Evolutionary conservation across 1,140 invertebrate genomes (phyloP), one percentile per base, ranked within the genome.

Genomic region (Scaptodrosophila lebanonensis): DNA sequence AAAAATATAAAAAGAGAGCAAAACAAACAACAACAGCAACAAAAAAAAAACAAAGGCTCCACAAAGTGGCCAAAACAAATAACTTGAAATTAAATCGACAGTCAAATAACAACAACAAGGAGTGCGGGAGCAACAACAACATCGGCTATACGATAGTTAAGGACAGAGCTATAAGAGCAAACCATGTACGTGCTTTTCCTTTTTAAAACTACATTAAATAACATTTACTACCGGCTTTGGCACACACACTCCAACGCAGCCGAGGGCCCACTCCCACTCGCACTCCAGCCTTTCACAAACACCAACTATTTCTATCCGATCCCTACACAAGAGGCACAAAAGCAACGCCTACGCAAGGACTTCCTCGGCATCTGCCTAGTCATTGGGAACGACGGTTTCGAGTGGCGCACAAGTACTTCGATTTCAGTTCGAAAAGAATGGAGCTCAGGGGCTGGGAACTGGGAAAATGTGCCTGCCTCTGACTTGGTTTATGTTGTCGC

Each of bases 151-250:
- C 50, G 47, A 59, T 43, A 63, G 44, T 50, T 62, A 38, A 35
- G 16, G 27, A 57, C 30, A 65, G 40, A 8, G 18, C 13, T 30
- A 25, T 25, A 25, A n/a, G n/a, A 45, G 36, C 50, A 59, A n/a
- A 59, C 48, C 50, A 36, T 35, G 64, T 68, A 69, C 66, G 70
- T 75, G 65, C 64, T 60, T 75, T 75, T 61, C 45, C 60, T 61
- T 69, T 73, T 47, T 58, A 64, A 61, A 73, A 64, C 69, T 73
- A 67, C 69, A 73, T 73, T 61, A 71, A 67, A 73, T 67, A 51
- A 58, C 66, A 59, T 73, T 59, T 67, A 63, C 69, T 43, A 52
- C 48, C 61, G 40, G 12, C 16, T 25, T n/a, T 13, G 36, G 35
- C 11, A 22, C 35, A 16, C 25, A 9, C 43, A 47, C 22, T 20